Conservation (phyloP, 2,797 vertebrate species). For the Philypnodon macrostomus region DNA sequence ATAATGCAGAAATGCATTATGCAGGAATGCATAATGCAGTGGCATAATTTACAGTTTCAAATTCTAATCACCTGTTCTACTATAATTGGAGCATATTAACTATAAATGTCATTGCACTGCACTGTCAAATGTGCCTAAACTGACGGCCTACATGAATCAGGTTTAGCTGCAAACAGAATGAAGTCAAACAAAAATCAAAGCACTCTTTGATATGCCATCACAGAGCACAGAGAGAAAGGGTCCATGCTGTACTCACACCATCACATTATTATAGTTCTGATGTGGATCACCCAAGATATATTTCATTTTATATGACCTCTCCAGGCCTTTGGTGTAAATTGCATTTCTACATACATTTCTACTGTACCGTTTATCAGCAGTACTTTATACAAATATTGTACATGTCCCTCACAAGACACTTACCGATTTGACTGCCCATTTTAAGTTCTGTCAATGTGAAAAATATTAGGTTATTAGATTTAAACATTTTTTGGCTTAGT, state of each 20-base stretch:
- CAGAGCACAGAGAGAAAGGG: constrained; percentile 36
- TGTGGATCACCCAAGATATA: constrained; percentile 32
- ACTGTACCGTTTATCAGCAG: constrained; percentile 2
- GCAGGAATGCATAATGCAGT: no score
- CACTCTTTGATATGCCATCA: constrained; percentile 48
- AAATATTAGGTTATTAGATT: no score
- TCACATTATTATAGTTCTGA: constrained; percentile 27
- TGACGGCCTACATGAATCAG: background rate
- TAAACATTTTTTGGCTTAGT: no score
- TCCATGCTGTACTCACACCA: constrained; percentile 28
- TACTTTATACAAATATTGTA: background rate
- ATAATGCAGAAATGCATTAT: no score
- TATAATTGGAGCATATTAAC: background rate
- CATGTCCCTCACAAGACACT: background rate
- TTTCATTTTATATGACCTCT: constrained; percentile 22
- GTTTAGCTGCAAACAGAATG: constrained; percentile 17
- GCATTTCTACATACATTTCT: constrained; percentile 10
- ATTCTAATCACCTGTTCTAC: background rate
- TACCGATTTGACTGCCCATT: background rate
- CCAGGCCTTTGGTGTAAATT: constrained; percentile 7
- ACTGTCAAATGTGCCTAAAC: no score
- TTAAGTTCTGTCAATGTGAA: background rate
- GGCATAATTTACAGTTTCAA: no score
- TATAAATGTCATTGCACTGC: background rate
- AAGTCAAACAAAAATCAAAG: constrained; percentile 45